Conservation (phyloP, 2,888 invertebrate genomes). For the Anorthoa munda region DNA sequence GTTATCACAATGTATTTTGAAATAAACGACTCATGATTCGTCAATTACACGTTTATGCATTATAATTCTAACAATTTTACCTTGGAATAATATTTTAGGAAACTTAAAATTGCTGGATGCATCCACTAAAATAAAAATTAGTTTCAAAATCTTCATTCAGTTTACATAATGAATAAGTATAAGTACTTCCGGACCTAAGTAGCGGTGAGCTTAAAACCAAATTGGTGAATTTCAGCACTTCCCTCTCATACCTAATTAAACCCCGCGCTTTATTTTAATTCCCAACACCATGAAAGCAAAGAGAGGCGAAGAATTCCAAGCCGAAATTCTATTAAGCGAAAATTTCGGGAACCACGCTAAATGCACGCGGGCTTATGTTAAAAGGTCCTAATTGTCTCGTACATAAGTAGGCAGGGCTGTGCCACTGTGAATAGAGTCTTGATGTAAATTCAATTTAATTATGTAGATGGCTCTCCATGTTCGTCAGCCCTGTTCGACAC, state of each 20-base stretch:
- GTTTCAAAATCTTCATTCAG: conserved; percentile 3
- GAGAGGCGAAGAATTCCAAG: conserved; percentile 29
- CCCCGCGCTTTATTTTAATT: conserved; percentile 38
- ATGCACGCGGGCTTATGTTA: conserved; percentile 57
- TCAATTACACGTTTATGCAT: no score
- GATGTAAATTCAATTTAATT: conserved; percentile 77
- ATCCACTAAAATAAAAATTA: not conserved
- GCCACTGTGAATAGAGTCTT: conserved; percentile 63
- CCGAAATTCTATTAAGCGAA: conserved; percentile 41
- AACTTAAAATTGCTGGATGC: not conserved
- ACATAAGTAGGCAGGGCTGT: conserved; percentile 62
- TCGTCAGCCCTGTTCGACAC: conserved; percentile 48
- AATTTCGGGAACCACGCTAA: conserved; percentile 52
- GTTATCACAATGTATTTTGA: no score
- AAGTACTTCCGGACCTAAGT: not conserved
- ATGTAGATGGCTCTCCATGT: conserved; percentile 68
- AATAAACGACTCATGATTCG: no score
- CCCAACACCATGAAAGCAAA: conserved; percentile 33
- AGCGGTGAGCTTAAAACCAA: not conserved
- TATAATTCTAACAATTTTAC: no score
- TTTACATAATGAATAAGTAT: not conserved
- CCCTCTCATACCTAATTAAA: conserved; percentile 30
- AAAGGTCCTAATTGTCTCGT: conserved; percentile 64
- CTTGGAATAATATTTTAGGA: no score
- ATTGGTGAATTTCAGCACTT: not conserved